phyloP scores from a whole-genome alignment of 2,797 vertebrate species.

The Manis pentadactyla region DNA sequence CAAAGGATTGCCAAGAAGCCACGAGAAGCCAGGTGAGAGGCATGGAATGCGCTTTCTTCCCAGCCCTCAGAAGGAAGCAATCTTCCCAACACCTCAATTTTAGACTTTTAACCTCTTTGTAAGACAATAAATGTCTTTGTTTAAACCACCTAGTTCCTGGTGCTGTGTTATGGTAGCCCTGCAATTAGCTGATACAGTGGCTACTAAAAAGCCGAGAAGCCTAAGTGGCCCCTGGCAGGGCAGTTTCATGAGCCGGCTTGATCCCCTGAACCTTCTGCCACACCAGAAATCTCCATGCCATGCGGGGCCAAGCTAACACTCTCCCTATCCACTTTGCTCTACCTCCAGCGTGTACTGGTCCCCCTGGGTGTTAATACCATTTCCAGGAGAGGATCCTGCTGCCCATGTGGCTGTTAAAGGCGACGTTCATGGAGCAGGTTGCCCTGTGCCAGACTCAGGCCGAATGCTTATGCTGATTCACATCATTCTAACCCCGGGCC shows the following conservation, averaged over 20 bases:
- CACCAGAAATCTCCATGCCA: neutral
- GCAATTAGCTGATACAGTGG: neutral
- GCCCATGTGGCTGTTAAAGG: neutral
- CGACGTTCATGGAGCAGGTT: fast-evolving
- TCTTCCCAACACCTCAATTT: neutral
- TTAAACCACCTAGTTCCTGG: neutral
- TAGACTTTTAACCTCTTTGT: neutral
- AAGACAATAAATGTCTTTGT: neutral
- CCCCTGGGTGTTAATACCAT: neutral
- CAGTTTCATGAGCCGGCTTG: neutral
- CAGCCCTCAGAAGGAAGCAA: neutral
- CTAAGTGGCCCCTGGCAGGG: neutral
- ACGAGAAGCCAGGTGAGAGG: neutral
- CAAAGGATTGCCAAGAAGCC: neutral
- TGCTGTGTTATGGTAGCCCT: neutral
- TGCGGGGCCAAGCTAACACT: neutral
- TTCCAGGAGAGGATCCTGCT: neutral
- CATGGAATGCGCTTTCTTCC: neutral
- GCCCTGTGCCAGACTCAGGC: neutral
- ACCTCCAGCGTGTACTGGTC: too few species aligned
- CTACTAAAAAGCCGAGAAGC: neutral
- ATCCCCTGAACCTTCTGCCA: neutral
- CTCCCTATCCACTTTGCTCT: neutral
- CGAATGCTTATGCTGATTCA: neutral
- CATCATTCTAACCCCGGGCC: fast-evolving